Evolutionary conservation across 2,888 invertebrate genomes (phyloP).

Genomic region (Synergus japonicus): DNA sequence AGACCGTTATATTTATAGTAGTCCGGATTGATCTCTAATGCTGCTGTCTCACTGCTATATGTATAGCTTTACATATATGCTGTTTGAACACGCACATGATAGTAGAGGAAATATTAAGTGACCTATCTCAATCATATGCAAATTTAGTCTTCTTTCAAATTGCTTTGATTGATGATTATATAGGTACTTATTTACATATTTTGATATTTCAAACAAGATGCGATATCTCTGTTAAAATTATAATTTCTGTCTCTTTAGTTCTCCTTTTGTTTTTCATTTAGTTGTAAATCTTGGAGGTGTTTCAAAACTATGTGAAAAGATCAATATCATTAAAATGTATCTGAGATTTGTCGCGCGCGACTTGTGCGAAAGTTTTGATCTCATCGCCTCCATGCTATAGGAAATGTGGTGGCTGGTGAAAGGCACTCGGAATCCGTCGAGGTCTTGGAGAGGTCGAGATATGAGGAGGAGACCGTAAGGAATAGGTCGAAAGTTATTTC

Average conservation of each 20-base stretch:
- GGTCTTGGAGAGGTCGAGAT: slow-evolving; percentile 40
- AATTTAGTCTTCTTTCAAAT: not conserved
- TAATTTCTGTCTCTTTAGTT: not conserved
- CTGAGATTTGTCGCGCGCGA: slow-evolving; percentile 34
- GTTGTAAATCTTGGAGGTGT: not conserved
- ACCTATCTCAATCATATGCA: slow-evolving; percentile 41
- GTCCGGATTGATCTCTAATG: slow-evolving; percentile 14
- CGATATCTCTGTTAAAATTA: not conserved
- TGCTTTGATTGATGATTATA: too few species aligned
- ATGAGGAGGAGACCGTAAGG: slow-evolving; percentile 20
- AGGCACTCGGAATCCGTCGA: slow-evolving; percentile 36
- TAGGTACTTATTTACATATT: not conserved
- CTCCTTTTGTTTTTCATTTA: not conserved
- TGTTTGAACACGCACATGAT: slow-evolving; percentile 16
- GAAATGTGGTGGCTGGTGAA: slow-evolving; percentile 34
- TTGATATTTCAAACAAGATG: not conserved
- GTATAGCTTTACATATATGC: not conserved
- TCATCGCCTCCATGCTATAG: slow-evolving; percentile 29
- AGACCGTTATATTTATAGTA: slow-evolving; percentile 20
- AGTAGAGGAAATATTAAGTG: slow-evolving; percentile 28
- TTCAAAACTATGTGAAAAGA: not conserved
- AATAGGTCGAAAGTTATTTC: slow-evolving; percentile 38
- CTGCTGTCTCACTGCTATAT: not conserved
- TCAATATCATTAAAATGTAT: slow-evolving; percentile 17
- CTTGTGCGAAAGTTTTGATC: slow-evolving; percentile 32